Base-by-base conservation (phyloP, 1,140 invertebrate genomes). In the Drosophila albomicans region DNA sequence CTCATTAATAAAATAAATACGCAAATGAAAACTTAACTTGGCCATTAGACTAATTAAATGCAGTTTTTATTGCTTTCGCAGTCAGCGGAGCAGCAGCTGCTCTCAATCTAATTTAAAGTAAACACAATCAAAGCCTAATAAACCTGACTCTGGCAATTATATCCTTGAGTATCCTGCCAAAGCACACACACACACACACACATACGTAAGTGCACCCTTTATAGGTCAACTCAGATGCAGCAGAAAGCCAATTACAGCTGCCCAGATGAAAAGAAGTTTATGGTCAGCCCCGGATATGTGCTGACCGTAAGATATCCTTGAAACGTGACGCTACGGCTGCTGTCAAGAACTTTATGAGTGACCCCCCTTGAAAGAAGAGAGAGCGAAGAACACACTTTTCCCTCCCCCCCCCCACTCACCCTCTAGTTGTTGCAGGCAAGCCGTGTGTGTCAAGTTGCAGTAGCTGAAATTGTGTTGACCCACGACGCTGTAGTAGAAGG, bases 361-460 rank as follows among this genome's bases (percentile, higher is more conserved):
- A 15, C 46, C 46, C 15, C n/a, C 8, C 38, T 43, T 25, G 20
- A 38, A 38, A 32, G 7, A 1, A 32, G 5, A 32, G 5, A 32
- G 5, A 32, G 5, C 5, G 5, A 32, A 5, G 7, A 5, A 32
- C 30, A 7, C 30, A 32, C 30, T 32, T 32, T 8, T 0, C 20
- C 11, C 10, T 3, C 11, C 10, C 7, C 2, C n/a, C 4, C 35
- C n/a, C 25, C n/a, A 73, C 73, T 71, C 10, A 75, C 73, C 56
- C 46, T 75, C 73, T 0, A 65, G 7, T 0, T 6, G 25, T 28
- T 76, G 74, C 74, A 76, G n/a, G 15, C 74, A 76, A 8, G 38
- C 41, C 7, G 49, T 72, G 30, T 73, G 52, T 1, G 15, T 20
- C 62, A 76, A 43, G 15, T 64, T 72, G 48, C 74, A 76, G 32